Percentiles rank a stretch among this genome's conserved stretches.
Evolutionary conservation across 2,797 vertebrate species (phyloP).

Genomic region (Hyperoplus lanceolatus): DNA sequence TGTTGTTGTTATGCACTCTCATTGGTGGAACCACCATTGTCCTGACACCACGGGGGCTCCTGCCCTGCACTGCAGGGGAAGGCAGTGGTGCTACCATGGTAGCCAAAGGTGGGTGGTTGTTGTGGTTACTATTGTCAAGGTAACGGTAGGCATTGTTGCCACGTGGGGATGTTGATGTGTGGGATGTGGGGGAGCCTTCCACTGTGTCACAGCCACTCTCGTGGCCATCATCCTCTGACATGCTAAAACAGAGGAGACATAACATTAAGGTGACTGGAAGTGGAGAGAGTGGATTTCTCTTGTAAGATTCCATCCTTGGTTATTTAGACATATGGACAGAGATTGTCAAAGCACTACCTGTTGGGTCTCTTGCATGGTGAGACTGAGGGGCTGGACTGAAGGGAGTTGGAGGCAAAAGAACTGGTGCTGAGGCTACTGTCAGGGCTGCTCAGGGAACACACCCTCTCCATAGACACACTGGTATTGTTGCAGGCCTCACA

Average conservation of each 20-base stretch:
- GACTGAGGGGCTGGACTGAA: conserved; percentile 93
- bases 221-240: conserved; percentile 95
- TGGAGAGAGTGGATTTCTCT: not conserved
- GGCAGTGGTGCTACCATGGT: conserved; percentile 67
- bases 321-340: not conserved
- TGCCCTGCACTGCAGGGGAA: conserved; percentile 80
- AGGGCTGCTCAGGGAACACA: conserved; percentile 97
- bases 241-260: conserved; percentile 77
- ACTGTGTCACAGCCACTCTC: conserved; percentile 96
- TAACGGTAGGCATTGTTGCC: conserved; percentile 90
- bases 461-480: conserved; percentile 93
- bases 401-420: conserved; percentile 89
- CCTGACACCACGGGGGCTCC: conserved; percentile 88
- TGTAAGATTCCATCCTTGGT: not conserved
- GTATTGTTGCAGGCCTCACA: conserved; percentile 95
- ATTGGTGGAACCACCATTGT: conserved; percentile 94
- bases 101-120: conserved; percentile 69
- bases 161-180: conserved; percentile 83
- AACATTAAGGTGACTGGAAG: not conserved
- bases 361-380: conserved; percentile 92
- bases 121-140: conserved; percentile 87
- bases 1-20: conserved; percentile 89
- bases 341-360: conserved; percentile 84
- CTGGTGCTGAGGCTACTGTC: conserved; percentile 97
- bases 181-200: conserved; percentile 92